Percentiles rank a stretch among this genome's conserved stretches.
phyloP scores from a whole-genome alignment of 2,797 vertebrate genomes.

The Babyrousa celebensis region DNA sequence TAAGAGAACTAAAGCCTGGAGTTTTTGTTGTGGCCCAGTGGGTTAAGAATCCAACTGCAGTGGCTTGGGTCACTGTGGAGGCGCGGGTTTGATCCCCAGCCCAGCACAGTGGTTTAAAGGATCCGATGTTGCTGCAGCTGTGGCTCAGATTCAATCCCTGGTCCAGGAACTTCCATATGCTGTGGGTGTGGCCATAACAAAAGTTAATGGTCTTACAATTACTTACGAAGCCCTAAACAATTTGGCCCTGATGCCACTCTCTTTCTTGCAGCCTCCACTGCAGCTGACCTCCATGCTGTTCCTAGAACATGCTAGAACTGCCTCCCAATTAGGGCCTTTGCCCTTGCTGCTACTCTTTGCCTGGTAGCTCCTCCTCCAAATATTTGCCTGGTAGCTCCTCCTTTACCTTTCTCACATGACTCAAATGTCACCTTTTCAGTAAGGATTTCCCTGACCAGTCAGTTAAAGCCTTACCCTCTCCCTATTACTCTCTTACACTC shows the following conservation, averaged over 20 bases:
- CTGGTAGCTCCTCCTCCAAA: neutral
- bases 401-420: neutral
- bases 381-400: neutral
- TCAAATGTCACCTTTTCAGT: neutral
- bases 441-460: neutral
- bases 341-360: slow-evolving; percentile 1
- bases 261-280: slow-evolving; percentile 21
- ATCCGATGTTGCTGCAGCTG: too few species aligned
- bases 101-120: too few species aligned
- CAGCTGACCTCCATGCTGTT: neutral
- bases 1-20: slow-evolving; percentile 1
- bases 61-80: too few species aligned
- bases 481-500: neutral
- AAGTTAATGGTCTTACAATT: slow-evolving; percentile 18
- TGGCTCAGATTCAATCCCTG: neutral
- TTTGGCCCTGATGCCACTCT: neutral
- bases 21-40: too few species aligned
- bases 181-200: neutral
- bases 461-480: neutral
- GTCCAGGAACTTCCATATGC: neutral
- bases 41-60: too few species aligned
- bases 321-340: neutral
- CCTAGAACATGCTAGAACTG: neutral
- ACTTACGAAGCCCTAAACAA: neutral
- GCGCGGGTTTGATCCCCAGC: too few species aligned